Evolutionary conservation across 1,140 invertebrate species (phyloP).

Genomic region (Anagrus nilaparvatae): DNA sequence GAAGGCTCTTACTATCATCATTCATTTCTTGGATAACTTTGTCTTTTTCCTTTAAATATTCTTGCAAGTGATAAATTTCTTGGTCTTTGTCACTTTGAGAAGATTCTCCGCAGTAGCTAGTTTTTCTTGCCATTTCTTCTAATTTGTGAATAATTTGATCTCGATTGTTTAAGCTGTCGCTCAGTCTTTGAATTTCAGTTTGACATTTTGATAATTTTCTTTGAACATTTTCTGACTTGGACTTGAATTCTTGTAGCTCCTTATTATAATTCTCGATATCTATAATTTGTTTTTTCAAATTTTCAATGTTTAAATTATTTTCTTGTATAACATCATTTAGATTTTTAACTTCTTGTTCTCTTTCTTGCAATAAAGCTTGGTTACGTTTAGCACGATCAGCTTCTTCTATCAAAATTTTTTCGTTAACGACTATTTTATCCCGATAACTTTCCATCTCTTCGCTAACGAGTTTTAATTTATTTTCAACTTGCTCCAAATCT

Average conservation of each 20-base stretch:
- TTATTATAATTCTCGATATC: constrained; percentile 33
- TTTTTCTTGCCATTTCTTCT: constrained; percentile 30
- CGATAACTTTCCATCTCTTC: constrained; percentile 47
- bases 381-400: constrained; percentile 1
- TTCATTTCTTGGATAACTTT: constrained; percentile 42
- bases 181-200: constrained; percentile 28
- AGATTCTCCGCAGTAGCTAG: constrained; percentile 23
- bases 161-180: constrained; percentile 28
- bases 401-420: constrained; percentile 49
- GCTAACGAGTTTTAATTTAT: constrained; percentile 43
- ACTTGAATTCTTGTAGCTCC: constrained; percentile 27
- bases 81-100: constrained; percentile 36
- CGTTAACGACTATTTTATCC: constrained; percentile 45
- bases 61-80: constrained; percentile 47
- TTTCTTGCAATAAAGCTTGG: constrained; percentile 20
- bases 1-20: constrained; percentile 42
- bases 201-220: constrained; percentile 23
- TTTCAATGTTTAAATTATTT: constrained; percentile 32
- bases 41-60: constrained; percentile 47
- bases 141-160: constrained; percentile 28
- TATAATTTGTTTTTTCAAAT: constrained; percentile 28
- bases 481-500: constrained; percentile 46
- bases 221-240: constrained; percentile 22
- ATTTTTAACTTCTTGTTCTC: constrained; percentile 25
- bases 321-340: constrained; percentile 27